Evolutionary conservation across 1,140 invertebrate species (phyloP).

Genomic region (Battus philenor): DNA sequence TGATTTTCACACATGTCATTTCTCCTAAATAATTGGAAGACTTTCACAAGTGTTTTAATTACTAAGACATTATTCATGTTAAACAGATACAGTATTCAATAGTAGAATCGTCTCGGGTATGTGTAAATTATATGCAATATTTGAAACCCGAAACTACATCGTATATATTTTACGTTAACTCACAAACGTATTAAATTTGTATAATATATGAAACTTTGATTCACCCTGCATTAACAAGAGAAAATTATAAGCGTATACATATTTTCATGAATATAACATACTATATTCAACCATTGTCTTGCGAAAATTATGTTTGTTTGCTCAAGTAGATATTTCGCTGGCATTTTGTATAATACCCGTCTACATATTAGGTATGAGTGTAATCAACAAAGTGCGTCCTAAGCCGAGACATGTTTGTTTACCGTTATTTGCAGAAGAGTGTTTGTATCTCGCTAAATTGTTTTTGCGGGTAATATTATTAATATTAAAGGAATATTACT

Average conservation of each 20-base stretch:
- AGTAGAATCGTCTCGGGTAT: too few species aligned
- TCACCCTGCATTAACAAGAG: not conserved
- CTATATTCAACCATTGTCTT: slow-evolving; percentile 11
- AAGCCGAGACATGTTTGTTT: slow-evolving; percentile 33
- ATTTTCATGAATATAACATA: slow-evolving; percentile 14
- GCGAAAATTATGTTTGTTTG: slow-evolving; percentile 14
- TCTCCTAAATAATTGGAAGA: too few species aligned
- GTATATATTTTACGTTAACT: too few species aligned
- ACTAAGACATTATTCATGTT: too few species aligned
- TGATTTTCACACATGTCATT: too few species aligned
- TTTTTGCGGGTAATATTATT: slow-evolving; percentile 51
- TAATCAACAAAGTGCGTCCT: slow-evolving; percentile 40
- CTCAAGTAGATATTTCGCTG: slow-evolving; percentile 11
- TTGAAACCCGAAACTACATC: too few species aligned
- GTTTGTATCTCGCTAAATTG: slow-evolving; percentile 42
- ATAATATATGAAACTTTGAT: slow-evolving; percentile 12
- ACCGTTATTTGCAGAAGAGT: slow-evolving; percentile 39
- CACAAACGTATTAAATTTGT: slow-evolving; percentile 5
- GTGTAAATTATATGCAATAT: too few species aligned
- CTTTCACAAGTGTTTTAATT: too few species aligned
- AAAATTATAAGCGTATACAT: not conserved
- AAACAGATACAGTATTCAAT: too few species aligned
- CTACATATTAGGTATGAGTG: slow-evolving; percentile 15
- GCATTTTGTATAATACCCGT: slow-evolving; percentile 11
- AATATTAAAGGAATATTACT: slow-evolving; percentile 65